Percentiles rank a stretch among this genome's conserved stretches.
Evolutionary conservation across 2,888 invertebrate species (phyloP).

Genomic region (Zygothrica quintamaculata): DNA sequence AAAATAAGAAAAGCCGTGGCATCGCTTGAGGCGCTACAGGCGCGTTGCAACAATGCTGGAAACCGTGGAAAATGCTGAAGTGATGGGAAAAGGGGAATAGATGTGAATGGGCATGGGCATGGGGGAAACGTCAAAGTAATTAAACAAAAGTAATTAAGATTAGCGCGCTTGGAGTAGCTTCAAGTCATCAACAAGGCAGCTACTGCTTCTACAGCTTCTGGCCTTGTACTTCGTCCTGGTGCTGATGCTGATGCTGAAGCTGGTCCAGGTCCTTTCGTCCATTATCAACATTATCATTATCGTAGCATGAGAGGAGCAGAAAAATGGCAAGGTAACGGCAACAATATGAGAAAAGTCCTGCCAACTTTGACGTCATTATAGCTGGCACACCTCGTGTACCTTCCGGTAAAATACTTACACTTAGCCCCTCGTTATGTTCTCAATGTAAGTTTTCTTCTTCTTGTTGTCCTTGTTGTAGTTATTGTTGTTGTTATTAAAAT

Average conservation of each 20-base stretch:
- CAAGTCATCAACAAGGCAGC: constrained; percentile 66
- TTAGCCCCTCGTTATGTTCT: constrained; percentile 52
- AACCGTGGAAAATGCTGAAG: neutral
- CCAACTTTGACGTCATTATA: constrained; percentile 79
- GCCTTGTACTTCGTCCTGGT: constrained; percentile 5
- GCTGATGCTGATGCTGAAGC: no score
- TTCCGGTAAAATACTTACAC: constrained; percentile 39
- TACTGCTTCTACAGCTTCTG: neutral
- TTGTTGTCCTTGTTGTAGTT: constrained; percentile 26
- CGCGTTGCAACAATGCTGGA: constrained; percentile 49
- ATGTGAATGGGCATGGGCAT: constrained; percentile 25
- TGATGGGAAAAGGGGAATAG: neutral
- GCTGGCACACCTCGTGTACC: constrained; percentile 44
- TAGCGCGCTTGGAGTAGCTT: constrained; percentile 78
- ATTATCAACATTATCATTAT: constrained; percentile 74
- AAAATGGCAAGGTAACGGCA: constrained; percentile 39
- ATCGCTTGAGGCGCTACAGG: constrained; percentile 55
- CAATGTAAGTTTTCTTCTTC: constrained; percentile 38
- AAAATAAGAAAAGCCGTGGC: constrained; percentile 69
- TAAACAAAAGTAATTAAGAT: constrained; percentile 85
- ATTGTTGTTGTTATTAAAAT: constrained; percentile 19
- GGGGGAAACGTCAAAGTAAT: constrained; percentile 83
- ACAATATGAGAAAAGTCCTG: constrained; percentile 69
- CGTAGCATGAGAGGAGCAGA: constrained; percentile 42
- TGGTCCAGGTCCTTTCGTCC: constrained; percentile 30